Base-by-base conservation (phyloP, 2,113 vertebrate species). In the Anarhynchus alexandrinus region DNA sequence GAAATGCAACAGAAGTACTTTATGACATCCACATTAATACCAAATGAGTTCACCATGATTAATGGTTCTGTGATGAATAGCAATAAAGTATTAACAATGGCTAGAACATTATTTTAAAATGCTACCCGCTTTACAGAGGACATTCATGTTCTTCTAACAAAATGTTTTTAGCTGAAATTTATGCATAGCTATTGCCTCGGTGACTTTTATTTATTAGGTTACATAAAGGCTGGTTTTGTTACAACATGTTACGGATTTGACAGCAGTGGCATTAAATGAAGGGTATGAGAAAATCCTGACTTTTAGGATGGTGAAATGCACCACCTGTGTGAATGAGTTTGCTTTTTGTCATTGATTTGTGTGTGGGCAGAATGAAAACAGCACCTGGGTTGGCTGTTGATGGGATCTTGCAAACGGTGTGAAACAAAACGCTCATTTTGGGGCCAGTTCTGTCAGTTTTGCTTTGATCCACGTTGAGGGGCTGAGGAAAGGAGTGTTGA, bases 1-100 rank as follows among this genome's bases (percentile, higher is more conserved):
- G 97, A 97, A 97, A 94, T 96, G 94, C 94, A 91, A 59, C 90
- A 90, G 94, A 96, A 94, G 92, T 94, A 83, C 84, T 97, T 94
- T 95, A 88, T 97, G 95, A 96, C 93, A 93, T 96, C 88, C 93
- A 82, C 81, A 54, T 96, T 96, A 97, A 97, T 96, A 97, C 82
- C 95, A 96, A 97, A 96, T 96, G 96, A 95, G 93, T 96, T 94
- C 93, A 86, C 84, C 81, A 27, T 97, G 97, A 96, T 97, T 97
- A 96, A 96, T 97, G 94, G 82, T 59, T 97, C 93, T 58, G 52
- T 86, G 96, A 96, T 97, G 95, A 96, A 97, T 96, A 95, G 90
- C 93, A 96, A 88, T 93, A 96, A 97, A 97, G 90, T 92, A 96
- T 94, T 97, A 96, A 96, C 83, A 93, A 86, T 90, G 92, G 82